phyloP scores from a whole-genome alignment of 2,797 vertebrate genomes.

The Enteromius treurensis region DNA sequence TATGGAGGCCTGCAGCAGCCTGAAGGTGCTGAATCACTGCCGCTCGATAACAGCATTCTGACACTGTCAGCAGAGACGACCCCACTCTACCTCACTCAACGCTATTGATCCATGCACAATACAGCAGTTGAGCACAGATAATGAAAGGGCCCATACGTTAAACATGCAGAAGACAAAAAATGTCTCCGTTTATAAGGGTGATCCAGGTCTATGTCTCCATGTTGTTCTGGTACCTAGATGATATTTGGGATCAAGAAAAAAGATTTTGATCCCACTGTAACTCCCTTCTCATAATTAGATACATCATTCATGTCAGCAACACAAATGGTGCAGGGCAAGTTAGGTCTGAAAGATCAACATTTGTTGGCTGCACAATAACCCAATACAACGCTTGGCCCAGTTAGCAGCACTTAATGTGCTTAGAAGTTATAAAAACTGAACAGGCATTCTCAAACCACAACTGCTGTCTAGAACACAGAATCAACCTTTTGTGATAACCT shows the following conservation, averaged over 20 bases:
- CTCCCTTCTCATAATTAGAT: neutral
- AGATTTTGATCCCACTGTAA: neutral
- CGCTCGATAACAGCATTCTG: conserved; percentile 72
- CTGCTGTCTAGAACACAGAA: neutral
- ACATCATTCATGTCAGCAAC: neutral
- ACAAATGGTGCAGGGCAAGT: neutral
- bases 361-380: neutral
- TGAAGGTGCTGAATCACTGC: conserved; percentile 80
- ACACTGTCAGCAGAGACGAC: conserved; percentile 58
- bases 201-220: neutral
- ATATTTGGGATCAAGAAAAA: neutral
- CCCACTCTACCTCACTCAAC: conserved; percentile 34
- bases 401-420: neutral
- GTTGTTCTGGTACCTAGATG: neutral
- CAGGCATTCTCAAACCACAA: conserved; percentile 23
- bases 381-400: neutral
- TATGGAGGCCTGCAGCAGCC: conserved; percentile 66
- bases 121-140: conserved; percentile 14
- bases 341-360: neutral
- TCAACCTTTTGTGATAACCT: neutral
- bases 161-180: neutral
- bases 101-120: conserved; percentile 53
- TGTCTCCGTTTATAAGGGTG: neutral
- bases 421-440: neutral
- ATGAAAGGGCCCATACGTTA: neutral